Base-by-base conservation (phyloP, 2,797 vertebrate genomes). In the Microcaecilia unicolor region DNA sequence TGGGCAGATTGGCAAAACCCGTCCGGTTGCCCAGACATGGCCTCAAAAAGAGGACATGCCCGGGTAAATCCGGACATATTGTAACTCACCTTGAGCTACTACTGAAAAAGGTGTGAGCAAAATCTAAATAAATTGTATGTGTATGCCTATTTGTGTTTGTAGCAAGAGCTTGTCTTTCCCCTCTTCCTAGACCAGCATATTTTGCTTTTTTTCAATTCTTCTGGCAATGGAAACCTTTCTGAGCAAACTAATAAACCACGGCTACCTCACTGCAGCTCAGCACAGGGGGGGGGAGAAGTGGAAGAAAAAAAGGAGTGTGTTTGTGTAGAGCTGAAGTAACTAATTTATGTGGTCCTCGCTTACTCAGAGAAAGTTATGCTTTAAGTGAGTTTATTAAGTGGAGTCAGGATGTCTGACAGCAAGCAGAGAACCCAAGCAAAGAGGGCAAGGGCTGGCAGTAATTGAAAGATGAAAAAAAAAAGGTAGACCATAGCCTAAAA, bases 331-430 rank as follows among this genome's bases (percentile, higher is more conserved):
- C 50, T 64, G 51, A 58, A 72, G 61, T 54, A 61, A 64, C 63
- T 59, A 58, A 70, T 72, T 66, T 70, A 70, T 72, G 68, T 48
- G 52, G 61, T 58, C 47, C 65, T 61, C 56, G 41, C 31, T 49
- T 65, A 63, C 59, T 73, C 34, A 65, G 68, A 69, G 63, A 70
- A 71, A 60, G 55, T 59, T 50, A 36, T 46, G 32, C 60, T 61
- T 26, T 61, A 55, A 61, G 50, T 51, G 57, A 72, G 71, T 74
- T 73, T 73, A 76, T 73, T 67, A 74, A 76, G 71, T 78, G 75
- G 72, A 78, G 75, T 73, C 75, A 67, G 69, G 53, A 59, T 73
- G 75, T 78, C 75, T 78, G 75, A 76, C 69, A 63, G 64, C 64
- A 34, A 43, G 37, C 43, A 61, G 48, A 60, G 58, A 63, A 58